Evolutionary conservation across 2,113 vertebrate genomes (phyloP).

Genomic region (Parotia lawesii): DNA sequence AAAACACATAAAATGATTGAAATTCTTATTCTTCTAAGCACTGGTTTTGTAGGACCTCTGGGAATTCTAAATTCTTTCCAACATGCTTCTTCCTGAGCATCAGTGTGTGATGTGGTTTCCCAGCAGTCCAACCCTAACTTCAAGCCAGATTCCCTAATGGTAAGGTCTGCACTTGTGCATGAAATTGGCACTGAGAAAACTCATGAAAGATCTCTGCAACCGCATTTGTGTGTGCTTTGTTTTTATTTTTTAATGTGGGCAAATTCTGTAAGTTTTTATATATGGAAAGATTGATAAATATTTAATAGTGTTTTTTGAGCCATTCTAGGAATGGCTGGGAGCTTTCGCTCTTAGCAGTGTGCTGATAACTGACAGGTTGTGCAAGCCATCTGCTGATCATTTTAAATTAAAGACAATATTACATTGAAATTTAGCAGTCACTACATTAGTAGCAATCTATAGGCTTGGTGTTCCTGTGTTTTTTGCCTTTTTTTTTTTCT

Average conservation of each 20-base stretch:
- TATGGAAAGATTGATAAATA: not conserved
- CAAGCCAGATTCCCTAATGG: not conserved
- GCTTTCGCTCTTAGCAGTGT: not conserved
- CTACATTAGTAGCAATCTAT: not conserved
- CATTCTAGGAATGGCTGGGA: not conserved
- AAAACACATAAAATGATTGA: not conserved
- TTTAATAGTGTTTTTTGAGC: not conserved
- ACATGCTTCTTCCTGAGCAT: not conserved
- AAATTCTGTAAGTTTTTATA: not conserved
- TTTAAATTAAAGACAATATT: not conserved
- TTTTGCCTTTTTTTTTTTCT: not conserved
- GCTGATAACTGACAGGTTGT: not conserved
- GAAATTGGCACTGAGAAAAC: not conserved
- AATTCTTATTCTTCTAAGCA: not conserved
- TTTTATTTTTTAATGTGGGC: not conserved
- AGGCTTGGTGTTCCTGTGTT: not conserved
- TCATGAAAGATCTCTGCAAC: not conserved
- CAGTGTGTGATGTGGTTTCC: not conserved
- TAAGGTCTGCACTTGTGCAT: not conserved
- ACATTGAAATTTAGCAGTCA: not conserved
- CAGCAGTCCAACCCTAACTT: not conserved
- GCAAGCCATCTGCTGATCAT: not conserved
- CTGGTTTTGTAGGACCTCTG: not conserved
- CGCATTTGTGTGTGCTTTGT: not conserved
- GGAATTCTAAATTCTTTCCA: constrained; percentile 21